Base-by-base conservation (phyloP, 1,140 invertebrate genomes). In the Macrobrachium nipponense region DNA sequence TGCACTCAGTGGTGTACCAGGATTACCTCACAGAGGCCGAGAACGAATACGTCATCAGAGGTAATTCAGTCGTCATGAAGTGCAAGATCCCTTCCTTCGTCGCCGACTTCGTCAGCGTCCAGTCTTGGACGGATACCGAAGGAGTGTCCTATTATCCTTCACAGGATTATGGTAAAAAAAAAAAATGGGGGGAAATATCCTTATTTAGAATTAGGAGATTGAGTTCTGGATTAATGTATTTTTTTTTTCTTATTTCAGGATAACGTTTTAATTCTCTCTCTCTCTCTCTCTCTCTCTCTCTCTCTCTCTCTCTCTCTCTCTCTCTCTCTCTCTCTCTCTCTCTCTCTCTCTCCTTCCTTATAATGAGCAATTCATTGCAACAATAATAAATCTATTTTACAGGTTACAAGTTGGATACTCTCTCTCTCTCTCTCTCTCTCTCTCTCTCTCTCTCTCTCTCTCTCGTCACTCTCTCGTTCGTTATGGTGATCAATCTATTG, bases 81-180 rank as follows among this genome's bases (percentile, higher is more conserved):
- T 98, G 97, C 92, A 95, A 95, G 89, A 95, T 98, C 89, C 97
- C 97, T 27, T 96, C 95, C 64, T 98, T 96, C 91, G 96, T 98
- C 73, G 95, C 96, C 70, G 96, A 98, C 92, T 98, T 97, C 92
- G 95, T 98, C 44, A 94, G 93, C 89, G 96, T 98, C 87, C 93
- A 96, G 51, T 95, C 95, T 11, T 98, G 97, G 97, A 62, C 95
- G 88, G 94, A 95, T 89, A 95, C 94, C 84, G 95, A 95, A 89
- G 94, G 93, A 87, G 93, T 94, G 86, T 94, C 94, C 91, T 96
- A 95, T 90, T 88, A 86, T 58, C 81, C 87, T 11, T 94, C 95
- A 88, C 95, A 94, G 87, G 92, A 93, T 90, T 93, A 94, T 90
- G 93, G 95, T 90, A 94, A 93, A 86, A 87, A 27, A 76, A 36